Evolutionary conservation across 2,113 vertebrate genomes (phyloP), one percentile per base, ranked within the genome.

Genomic region (Columba livia): DNA sequence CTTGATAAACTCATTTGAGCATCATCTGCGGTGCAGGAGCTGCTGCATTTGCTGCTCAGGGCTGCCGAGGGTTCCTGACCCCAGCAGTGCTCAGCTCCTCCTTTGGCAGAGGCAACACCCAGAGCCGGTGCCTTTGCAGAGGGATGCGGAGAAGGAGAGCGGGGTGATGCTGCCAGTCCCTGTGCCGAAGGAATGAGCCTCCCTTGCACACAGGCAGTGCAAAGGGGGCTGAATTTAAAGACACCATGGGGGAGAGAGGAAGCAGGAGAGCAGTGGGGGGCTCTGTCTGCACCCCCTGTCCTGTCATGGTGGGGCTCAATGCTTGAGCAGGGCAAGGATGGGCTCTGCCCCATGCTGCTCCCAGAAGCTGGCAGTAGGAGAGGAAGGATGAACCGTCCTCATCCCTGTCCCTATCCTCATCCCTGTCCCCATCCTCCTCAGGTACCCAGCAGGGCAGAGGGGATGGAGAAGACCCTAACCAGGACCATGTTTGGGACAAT

Each of bases 391-490:
- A 79, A 51, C 28, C 2, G 2, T 47, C 5, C 57, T 50, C 17
- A 16, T 44, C 44, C 44, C 44, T 18, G 16, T 44, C 44, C 44
- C 7, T 8, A 44, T 44, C 44, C 44, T 44, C 42, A 44, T 17
- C 42, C 42, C 16, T 56, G 16, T 56, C 24, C 56, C n/a, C 50
- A 25, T 32, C 57, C 26, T n/a, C 29, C 32, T 34, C 1, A 0
- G 13, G 10, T 40, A 67, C 4, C 31, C 38, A 13, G 3, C 0
- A 0, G 18, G 9, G 18, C 0, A 1, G 7, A 0, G 1, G 78
- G n/a, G 32, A 34, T 10, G 25, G 10, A 83, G 53, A 25, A 72
- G 51, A 48, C 21, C 21, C 12, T 2, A 19, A 25, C 13, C 38
- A 38, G 65, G 38, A 44, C 6, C 9, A 0, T 0, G 0, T 0